A percentile compares a stretch with the other conserved stretches of the same genome.
These are phyloP conservation scores for Lytechinus variegatus DNA, from an alignment of 35 echinoderm and acorn worm genomes.

Conservation along the genomic window DNA sequence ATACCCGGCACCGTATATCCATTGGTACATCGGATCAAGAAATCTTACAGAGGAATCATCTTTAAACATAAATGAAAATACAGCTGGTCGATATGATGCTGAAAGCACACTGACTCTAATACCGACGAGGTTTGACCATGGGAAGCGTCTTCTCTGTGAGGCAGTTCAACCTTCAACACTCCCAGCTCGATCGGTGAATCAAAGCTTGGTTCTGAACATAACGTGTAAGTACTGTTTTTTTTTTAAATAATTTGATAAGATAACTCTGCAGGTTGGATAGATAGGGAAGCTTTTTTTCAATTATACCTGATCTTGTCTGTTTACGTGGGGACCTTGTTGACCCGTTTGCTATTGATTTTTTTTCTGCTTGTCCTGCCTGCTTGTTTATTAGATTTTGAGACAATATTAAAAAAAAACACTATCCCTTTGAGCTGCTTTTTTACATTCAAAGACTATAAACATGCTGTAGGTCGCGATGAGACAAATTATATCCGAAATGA, in stretches of 20 bases:
- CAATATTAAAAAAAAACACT: no score
- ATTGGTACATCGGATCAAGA: not conserved
- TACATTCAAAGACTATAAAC: no score
- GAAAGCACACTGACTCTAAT: not conserved
- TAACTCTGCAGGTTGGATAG: no score
- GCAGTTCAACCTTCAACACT: not conserved
- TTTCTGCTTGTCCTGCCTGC: not conserved
- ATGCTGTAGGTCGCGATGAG: no score
- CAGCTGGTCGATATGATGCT: not conserved
- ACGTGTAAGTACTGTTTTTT: not conserved
- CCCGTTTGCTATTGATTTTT: no score
- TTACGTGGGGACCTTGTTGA: no score
- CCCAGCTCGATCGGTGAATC: not conserved
- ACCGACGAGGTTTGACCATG: not conserved
- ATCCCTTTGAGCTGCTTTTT: no score
- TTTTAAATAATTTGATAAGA: no score
- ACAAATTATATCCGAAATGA: no score
- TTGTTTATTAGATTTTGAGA: no score
- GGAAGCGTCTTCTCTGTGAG: not conserved
- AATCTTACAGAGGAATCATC: not conserved
- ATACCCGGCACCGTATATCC: not conserved
- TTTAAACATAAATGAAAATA: not conserved
- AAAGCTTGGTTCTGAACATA: not conserved
- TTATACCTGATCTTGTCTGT: no score
- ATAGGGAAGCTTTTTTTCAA: no score